A percentile compares a stretch with the other conserved stretches of the same genome.
Conservation (phyloP, 2,797 vertebrate genomes). For the Liasis olivaceus region DNA sequence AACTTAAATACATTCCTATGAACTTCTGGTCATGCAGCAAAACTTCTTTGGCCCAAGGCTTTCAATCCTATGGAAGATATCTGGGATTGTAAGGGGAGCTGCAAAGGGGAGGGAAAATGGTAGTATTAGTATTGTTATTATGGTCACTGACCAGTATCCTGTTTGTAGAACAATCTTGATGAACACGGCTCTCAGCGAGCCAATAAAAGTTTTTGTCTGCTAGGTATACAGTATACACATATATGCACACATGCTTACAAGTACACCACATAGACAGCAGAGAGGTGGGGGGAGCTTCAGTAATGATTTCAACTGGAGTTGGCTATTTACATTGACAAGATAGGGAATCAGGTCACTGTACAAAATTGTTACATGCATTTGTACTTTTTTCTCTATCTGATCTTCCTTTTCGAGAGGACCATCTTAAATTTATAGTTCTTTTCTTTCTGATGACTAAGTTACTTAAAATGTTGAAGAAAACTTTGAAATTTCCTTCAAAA, state of each 20-base stretch:
- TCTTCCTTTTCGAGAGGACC: neutral
- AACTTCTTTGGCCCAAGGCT: neutral
- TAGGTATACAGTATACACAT: too few relatives aligned
- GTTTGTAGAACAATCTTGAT: neutral
- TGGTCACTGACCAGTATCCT: neutral
- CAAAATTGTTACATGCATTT: neutral
- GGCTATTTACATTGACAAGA: neutral
- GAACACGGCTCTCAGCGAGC: neutral
- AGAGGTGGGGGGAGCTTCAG: neutral
- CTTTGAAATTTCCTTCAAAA: neutral
- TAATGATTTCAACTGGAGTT: neutral
- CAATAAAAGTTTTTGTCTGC: neutral
- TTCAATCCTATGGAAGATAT: neutral
- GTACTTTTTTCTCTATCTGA: neutral
- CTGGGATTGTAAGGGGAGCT: neutral
- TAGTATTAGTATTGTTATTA: neutral
- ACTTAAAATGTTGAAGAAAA: neutral
- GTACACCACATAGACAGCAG: neutral
- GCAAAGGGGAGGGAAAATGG: neutral
- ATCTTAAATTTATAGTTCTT: neutral
- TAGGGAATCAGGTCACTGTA: neutral
- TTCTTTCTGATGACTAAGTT: neutral
- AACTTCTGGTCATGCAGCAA: neutral
- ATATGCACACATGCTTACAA: neutral
- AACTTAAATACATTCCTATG: neutral